A percentile compares a stretch with the other conserved stretches of the same genome.
These are phyloP conservation scores for Hermodice carunculata DNA, from an alignment of 2,888 invertebrate species.

Conservation along the genomic window DNA sequence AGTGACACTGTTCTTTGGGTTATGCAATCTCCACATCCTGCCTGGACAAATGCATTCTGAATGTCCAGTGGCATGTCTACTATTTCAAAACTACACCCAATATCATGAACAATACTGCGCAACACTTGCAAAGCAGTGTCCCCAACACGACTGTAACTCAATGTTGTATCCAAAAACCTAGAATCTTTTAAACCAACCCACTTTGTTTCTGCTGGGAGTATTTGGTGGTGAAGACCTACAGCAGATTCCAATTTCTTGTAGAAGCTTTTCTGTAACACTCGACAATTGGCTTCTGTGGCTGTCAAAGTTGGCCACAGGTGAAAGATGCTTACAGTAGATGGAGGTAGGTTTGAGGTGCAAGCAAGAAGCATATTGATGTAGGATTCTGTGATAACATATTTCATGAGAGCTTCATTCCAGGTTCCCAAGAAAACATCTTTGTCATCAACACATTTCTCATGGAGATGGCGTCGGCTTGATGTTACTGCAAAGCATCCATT, in stretches of 20 bases:
- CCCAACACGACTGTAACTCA: no score
- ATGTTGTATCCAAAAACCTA: no score
- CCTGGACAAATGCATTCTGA: slow-evolving; percentile 15
- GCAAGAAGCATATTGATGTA: slow-evolving; percentile 38
- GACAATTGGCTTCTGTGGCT: slow-evolving; percentile 11
- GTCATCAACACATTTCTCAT: slow-evolving; percentile 50
- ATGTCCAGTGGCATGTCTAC: slow-evolving; percentile 8
- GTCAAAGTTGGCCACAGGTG: slow-evolving; percentile 33
- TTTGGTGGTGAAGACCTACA: no score
- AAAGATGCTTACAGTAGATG: slow-evolving; percentile 7
- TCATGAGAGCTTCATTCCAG: slow-evolving; percentile 49
- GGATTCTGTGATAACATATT: slow-evolving; percentile 40
- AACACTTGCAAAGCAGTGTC: no score
- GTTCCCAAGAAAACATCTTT: slow-evolving; percentile 33
- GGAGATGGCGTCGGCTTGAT: slow-evolving; percentile 50
- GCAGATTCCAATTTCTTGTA: no score
- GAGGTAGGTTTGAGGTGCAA: slow-evolving; percentile 23
- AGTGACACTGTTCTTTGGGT: slow-evolving; percentile 24
- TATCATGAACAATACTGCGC: no score
- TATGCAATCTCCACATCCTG: no score
- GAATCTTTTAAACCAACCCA: no score
- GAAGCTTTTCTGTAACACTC: slow-evolving; percentile 22
- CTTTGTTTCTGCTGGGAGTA: no score
- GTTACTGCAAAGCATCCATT: slow-evolving; percentile 60
- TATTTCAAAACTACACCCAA: no score